Base-by-base conservation (phyloP, 2,888 invertebrate species). In the Melipona beecheii region DNA sequence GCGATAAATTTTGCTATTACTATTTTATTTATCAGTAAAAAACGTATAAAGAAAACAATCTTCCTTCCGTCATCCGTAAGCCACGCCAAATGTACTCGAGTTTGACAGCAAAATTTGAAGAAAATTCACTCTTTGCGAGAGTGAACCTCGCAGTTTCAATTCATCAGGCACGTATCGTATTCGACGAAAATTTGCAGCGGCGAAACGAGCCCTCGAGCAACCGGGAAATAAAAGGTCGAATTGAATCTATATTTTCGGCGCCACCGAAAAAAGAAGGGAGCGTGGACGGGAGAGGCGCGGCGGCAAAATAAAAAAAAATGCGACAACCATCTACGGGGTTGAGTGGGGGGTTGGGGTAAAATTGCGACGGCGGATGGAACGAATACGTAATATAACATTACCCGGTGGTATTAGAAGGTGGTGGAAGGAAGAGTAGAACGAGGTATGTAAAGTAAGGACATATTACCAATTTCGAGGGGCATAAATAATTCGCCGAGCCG, bases 381-480 rank as follows among this genome's bases (percentile, higher is more conserved):
- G 83, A 84, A 83, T 83, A 78, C 74, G 84, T 83, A 78, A 83
- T 83, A 78, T 83, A 83, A 84, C 75, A 78, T 78, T 84, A 83
- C 68, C 78, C 70, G 43, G 27, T 31, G 65, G 71, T 83, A 83
- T 83, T 84, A 83, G 78, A 70, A 43, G 43, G 65, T n/a, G 64
- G 31, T 64, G 31, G n/a, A 27, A 19, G 24, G 50, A 0, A 11
- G 71, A 56, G 15, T 31, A 58, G 60, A 3, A 15, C 50, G 50
- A 78, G 68, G 78, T 84, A 84, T 84, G 84, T 83, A 84, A 83
- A 84, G 84, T 83, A 83, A 84, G 84, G 74, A 84, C 83, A 78
- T 84, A 84, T 84, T 83, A 84, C 84, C 84, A 84, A 84, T 84
- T 84, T 84, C 83, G 71, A 78, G 84, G 84, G 71, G 78, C 83